These are phyloP conservation scores for Vanacampus margaritifer DNA, from an alignment of 2,113 vertebrate species.

Conservation along the genomic window DNA sequence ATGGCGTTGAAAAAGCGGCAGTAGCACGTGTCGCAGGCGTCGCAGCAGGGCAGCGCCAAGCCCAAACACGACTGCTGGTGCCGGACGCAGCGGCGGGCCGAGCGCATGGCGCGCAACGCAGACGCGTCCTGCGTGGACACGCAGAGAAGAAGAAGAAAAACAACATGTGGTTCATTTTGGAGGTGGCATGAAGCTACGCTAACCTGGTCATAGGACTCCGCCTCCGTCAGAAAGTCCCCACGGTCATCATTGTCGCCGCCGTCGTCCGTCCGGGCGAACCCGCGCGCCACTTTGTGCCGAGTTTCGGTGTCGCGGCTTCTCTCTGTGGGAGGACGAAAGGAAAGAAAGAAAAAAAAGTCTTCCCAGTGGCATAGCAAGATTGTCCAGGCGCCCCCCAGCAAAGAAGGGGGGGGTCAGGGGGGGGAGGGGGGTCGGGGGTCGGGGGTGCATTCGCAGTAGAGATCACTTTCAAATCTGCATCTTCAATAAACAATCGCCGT, in stretches of 20 bases:
- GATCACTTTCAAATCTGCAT: no score
- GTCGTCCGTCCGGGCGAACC: no score
- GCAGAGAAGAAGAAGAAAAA: not conserved
- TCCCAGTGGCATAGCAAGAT: no score
- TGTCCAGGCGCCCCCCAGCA: no score
- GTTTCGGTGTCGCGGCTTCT: not conserved
- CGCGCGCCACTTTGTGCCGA: not conserved
- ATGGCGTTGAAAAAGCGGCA: slow-evolving; percentile 95
- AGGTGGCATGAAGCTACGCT: slow-evolving; percentile 6
- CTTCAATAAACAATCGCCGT: no score
- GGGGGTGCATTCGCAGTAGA: no score
- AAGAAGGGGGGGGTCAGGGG: no score
- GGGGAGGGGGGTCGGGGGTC: no score
- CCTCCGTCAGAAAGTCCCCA: not conserved
- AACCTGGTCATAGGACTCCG: slow-evolving; percentile 74
- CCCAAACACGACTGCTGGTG: slow-evolving; percentile 91
- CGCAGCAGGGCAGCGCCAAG: slow-evolving; percentile 87
- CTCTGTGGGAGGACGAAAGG: not conserved
- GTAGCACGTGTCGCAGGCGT: slow-evolving; percentile 93
- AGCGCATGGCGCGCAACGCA: slow-evolving; percentile 76
- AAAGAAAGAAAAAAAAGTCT: no score
- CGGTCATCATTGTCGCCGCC: no score
- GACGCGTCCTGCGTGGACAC: slow-evolving; percentile 16
- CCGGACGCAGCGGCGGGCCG: slow-evolving; percentile 83
- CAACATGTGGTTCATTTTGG: not conserved